A percentile compares a stretch with the other conserved stretches of the same genome.
Evolutionary conservation across 2,888 invertebrate genomes (phyloP).

Genomic region (Pristionchus exspectatus): DNA sequence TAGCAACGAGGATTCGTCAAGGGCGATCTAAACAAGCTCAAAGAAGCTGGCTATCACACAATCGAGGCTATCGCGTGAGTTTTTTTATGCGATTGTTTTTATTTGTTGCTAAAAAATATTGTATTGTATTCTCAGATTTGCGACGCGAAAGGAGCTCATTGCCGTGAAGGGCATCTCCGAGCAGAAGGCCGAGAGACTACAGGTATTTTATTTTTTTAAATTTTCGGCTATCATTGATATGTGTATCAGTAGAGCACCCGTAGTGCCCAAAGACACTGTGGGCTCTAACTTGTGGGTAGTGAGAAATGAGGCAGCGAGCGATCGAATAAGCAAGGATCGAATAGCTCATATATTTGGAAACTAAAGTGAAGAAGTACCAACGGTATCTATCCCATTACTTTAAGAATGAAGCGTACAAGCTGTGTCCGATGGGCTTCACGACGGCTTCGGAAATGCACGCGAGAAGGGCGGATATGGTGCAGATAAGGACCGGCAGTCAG

Average conservation of each 20-base stretch:
- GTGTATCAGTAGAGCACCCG: no score
- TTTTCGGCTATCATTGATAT: no score
- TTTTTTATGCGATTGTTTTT: background rate
- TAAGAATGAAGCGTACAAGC: slow-evolving; percentile 88
- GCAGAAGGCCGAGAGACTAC: slow-evolving; percentile 89
- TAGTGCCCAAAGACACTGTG: no score
- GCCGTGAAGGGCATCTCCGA: slow-evolving; percentile 91
- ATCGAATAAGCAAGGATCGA: no score
- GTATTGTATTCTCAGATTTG: slow-evolving; percentile 80
- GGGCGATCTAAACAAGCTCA: slow-evolving; percentile 91
- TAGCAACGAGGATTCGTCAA: slow-evolving; percentile 72
- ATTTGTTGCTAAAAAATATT: background rate
- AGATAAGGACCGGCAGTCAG: slow-evolving; percentile 88
- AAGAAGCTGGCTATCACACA: slow-evolving; percentile 94
- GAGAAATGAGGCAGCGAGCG: no score
- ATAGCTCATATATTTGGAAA: no score
- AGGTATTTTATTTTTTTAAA: slow-evolving; percentile 59
- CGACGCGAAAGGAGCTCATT: slow-evolving; percentile 92
- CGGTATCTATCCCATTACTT: background rate
- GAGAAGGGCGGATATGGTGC: slow-evolving; percentile 94
- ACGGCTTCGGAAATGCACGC: slow-evolving; percentile 97
- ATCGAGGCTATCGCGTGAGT: slow-evolving; percentile 92
- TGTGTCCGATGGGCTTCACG: slow-evolving; percentile 97
- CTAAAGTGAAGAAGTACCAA: no score
- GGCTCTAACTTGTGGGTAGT: no score